Percentiles rank a stretch among this genome's conserved stretches.
phyloP scores from a whole-genome alignment of 2,797 vertebrate genomes.

The Oophaga sylvatica region DNA sequence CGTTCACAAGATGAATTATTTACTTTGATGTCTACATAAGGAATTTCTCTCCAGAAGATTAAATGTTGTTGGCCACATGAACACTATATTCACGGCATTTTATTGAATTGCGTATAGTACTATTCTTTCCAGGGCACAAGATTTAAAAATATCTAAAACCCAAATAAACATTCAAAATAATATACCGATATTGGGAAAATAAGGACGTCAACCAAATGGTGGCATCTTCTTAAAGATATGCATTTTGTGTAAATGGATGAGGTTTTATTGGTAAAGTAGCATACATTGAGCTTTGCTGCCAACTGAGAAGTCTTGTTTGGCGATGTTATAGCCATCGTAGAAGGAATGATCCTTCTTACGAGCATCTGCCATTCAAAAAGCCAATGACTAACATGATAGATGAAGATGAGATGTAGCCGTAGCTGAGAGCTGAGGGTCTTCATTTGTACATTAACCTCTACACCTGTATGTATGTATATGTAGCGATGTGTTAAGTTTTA shows the following conservation, averaged over 20 bases:
- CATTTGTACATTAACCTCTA: background rate
- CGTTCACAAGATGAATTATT: slow-evolving; percentile 29
- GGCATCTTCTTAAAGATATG: background rate
- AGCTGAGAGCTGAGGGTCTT: background rate
- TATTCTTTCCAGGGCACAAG: background rate
- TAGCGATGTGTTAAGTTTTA: background rate
- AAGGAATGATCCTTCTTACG: background rate
- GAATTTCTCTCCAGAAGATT: background rate
- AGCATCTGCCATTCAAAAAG: background rate
- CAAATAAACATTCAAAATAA: background rate
- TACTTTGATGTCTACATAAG: slow-evolving; percentile 42
- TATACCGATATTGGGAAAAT: background rate
- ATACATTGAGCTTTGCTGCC: background rate
- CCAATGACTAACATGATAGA: too few species aligned
- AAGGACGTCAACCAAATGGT: background rate
- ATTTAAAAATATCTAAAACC: background rate
- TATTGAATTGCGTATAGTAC: background rate
- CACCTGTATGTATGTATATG: background rate
- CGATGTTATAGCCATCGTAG: background rate
- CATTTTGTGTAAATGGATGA: background rate
- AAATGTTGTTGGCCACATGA: background rate
- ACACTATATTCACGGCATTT: background rate
- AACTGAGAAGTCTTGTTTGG: background rate
- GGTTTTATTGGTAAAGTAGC: background rate
- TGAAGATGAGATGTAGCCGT: background rate